phyloP scores from a whole-genome alignment of 2,113 vertebrate species.

The Halichoerus grypus region DNA sequence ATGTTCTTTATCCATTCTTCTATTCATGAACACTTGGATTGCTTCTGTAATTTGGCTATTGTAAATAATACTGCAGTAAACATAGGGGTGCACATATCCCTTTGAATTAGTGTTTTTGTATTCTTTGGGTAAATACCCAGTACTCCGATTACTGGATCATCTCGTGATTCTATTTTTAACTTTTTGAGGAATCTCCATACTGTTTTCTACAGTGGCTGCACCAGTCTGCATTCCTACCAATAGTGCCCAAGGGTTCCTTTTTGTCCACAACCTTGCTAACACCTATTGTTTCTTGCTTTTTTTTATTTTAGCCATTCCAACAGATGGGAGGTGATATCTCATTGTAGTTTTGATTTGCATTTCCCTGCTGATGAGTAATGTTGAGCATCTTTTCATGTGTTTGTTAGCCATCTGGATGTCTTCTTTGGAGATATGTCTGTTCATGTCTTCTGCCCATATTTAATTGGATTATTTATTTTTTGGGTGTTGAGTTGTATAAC shows the following conservation, averaged over 20 bases:
- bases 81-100: not conserved
- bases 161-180: not conserved
- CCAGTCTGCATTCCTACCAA: not conserved
- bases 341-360: not conserved
- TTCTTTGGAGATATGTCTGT: not conserved
- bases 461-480: not conserved
- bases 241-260: not conserved
- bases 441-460: not conserved
- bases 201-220: not conserved
- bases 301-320: not conserved
- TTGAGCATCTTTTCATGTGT: not conserved
- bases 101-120: not conserved
- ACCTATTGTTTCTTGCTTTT: not conserved
- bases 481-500: not conserved
- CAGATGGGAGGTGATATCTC: not conserved
- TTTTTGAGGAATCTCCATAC: not conserved
- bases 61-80: not conserved
- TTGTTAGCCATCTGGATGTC: not conserved
- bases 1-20: not conserved
- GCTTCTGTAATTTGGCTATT: not conserved
- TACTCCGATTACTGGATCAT: not conserved
- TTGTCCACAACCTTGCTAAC: not conserved
- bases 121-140: not conserved
- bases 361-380: not conserved
- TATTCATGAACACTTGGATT: not conserved